Evolutionary conservation across 2,113 vertebrate species (phyloP).

Genomic region (Larimichthys polyactis): DNA sequence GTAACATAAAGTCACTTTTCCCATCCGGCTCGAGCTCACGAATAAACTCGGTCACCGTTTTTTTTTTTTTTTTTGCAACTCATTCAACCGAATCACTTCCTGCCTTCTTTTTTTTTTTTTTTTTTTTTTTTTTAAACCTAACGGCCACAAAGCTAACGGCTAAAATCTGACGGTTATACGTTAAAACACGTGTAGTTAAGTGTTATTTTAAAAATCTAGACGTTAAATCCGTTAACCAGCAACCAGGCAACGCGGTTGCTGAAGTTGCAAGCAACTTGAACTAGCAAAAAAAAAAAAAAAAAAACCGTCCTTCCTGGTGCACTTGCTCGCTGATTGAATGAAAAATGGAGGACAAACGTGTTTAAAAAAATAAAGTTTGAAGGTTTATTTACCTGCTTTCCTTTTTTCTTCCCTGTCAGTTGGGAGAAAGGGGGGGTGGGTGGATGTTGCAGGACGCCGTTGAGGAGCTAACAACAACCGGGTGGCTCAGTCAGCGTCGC

Average conservation of each 20-base stretch:
- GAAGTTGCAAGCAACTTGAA: conserved; percentile 40
- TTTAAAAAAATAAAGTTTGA: background rate
- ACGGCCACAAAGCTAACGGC: conserved; percentile 26
- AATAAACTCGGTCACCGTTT: conserved; percentile 8
- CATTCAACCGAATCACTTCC: conserved; percentile 83
- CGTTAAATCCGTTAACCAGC: conserved; percentile 11
- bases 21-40: background rate
- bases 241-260: conserved; percentile 1
- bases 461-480: conserved; percentile 67
- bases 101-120: conserved; percentile 61
- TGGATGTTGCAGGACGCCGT: conserved; percentile 66
- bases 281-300: conserved; percentile 1
- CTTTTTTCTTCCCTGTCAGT: conserved; percentile 30
- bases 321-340: conserved; percentile 47
- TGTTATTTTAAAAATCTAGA: background rate
- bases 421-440: too few relatives aligned
- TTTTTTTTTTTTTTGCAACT: conserved; percentile 43
- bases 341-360: conserved; percentile 4
- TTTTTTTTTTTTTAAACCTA: conserved; percentile 46
- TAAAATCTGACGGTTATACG: background rate
- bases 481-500: conserved; percentile 73
- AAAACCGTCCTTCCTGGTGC: conserved; percentile 67
- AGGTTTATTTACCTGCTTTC: conserved; percentile 75
- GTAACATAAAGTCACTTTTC: too few relatives aligned
- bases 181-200: background rate